Evolutionary conservation across 2,113 vertebrate species (phyloP), one percentile per base, ranked within the genome.

Genomic region (Hirundichthys speculiger): DNA sequence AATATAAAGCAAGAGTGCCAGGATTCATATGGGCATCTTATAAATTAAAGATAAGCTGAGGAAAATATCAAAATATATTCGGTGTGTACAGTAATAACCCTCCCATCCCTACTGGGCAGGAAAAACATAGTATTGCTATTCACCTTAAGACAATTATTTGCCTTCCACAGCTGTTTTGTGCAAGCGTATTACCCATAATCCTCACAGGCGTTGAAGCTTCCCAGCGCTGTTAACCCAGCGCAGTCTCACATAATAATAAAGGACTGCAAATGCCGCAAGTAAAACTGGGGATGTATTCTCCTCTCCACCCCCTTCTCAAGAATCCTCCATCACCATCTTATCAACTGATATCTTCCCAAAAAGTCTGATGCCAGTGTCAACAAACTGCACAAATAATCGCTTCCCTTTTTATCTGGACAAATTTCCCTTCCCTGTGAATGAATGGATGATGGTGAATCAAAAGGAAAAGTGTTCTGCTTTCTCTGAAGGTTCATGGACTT

Each of bases 121-220:
- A n/a, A n/a, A n/a, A n/a, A n/a, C n/a, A 74, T 40, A 43, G 39
- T 53, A 83, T 85, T 82, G 68, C 82, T 80, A 82, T 86, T 79
- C 74, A 85, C 69, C 75, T 80, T 79, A 73, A 86, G 79, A 90
- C 75, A 86, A 86, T 86, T 68, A 85, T 84, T 82, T 86, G 77
- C 73, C 62, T 81, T 74, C 73, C 57, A 19, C 42, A 71, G 69
- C 68, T 78, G 78, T 76, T 81, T 81, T 68, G 34, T 74, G 24
- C 42, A 25, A 73, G 64, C 46, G 19, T 30, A 80, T 69, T 85
- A 79, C 43, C 79, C 77, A 77, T 86, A 85, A 87, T 86, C 83
- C 69, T 74, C 77, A 64, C 54, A 77, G 70, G 54, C 40, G 24
- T 62, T 4, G 42, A 66, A 54, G 67, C 60, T 50, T 83, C 62